Evolutionary conservation across 2,888 invertebrate genomes (phyloP), one percentile per base, ranked within the genome.

Genomic region (Cantharis flavilabris): DNA sequence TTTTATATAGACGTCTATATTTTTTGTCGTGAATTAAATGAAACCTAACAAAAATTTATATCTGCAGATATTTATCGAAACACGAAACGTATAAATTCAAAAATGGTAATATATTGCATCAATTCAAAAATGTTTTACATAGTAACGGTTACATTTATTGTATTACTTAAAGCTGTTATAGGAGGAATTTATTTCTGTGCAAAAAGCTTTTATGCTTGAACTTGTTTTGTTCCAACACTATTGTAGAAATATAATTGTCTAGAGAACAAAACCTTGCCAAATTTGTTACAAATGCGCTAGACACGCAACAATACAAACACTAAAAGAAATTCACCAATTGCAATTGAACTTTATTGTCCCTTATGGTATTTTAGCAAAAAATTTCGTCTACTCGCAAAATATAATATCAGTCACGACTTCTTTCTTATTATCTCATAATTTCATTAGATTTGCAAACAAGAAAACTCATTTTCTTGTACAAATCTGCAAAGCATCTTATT

Each of bases 211-310:
- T 75, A 75, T 62, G 67, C 62, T 65, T 62, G 75, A 18, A 20
- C 28, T 70, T 75, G 70, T 75, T 75, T 71, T 75, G 75, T 75
- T 75, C 70, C 64, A 70, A 63, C 70, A 75, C 75, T 70, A 75
- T 75, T 75, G 75, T 75, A 75, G 30, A 64, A 75, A 75, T 70
- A 75, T 75, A 75, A 75, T 71, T 75, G 75, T 75, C 26, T 75
- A 70, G 10, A 26, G 70, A 71, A 75, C 75, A 75, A 75, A 73
- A 65, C 63, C 70, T 62, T 63, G 64, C 75, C 75, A 30, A 75
- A 75, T 71, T 70, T 73, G 70, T 70, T 73, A 73, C 73, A 16
- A 73, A 62, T 69, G 69, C 20, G 18, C 63, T 20, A 70, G 73
- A 73, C 63, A 64, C 73, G 73, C 70, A 70, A 73, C 73, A 73